phyloP scores from a whole-genome alignment of 2,888 invertebrate species.

The Hirtodrosophila duncani region DNA sequence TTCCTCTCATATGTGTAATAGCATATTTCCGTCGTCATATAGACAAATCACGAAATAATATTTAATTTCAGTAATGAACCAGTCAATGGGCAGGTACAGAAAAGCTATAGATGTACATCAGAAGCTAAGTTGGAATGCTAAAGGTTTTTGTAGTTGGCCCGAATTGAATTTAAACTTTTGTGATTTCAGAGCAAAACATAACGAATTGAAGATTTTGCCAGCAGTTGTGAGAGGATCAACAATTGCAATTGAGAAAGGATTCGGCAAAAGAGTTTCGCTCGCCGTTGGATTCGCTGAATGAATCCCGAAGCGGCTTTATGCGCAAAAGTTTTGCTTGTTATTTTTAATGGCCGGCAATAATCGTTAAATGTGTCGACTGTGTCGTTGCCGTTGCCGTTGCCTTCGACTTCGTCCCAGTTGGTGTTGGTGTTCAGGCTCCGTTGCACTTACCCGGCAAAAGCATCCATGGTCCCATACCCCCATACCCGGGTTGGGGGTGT shows the following conservation, averaged over 20 bases:
- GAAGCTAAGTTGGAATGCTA: constrained; percentile 24
- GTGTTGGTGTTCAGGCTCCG: constrained; percentile 35
- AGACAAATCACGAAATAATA: no score
- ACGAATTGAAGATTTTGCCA: constrained; percentile 40
- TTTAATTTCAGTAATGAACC: no score
- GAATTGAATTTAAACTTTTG: constrained; percentile 62
- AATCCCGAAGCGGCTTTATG: constrained; percentile 75
- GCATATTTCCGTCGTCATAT: no score
- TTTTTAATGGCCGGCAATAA: constrained; percentile 78
- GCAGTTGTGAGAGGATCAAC: constrained; percentile 65
- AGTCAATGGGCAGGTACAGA: no score
- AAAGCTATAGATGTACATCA: not conserved
- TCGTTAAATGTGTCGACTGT: constrained; percentile 77
- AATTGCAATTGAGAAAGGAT: constrained; percentile 73
- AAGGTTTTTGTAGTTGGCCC: constrained; percentile 9
- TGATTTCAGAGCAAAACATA: constrained; percentile 52
- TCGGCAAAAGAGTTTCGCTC: constrained; percentile 58
- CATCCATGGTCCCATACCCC: constrained; percentile 43
- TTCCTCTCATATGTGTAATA: no score
- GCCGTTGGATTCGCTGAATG: constrained; percentile 60
- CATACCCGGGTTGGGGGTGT: not conserved
- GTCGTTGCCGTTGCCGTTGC: constrained; percentile 33
- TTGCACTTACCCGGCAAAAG: constrained; percentile 35
- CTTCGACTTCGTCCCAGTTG: constrained; percentile 11
- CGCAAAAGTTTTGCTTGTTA: constrained; percentile 78